phyloP scores from a whole-genome alignment of 2,113 vertebrate genomes.

The Sphaerodactylus townsendi region DNA sequence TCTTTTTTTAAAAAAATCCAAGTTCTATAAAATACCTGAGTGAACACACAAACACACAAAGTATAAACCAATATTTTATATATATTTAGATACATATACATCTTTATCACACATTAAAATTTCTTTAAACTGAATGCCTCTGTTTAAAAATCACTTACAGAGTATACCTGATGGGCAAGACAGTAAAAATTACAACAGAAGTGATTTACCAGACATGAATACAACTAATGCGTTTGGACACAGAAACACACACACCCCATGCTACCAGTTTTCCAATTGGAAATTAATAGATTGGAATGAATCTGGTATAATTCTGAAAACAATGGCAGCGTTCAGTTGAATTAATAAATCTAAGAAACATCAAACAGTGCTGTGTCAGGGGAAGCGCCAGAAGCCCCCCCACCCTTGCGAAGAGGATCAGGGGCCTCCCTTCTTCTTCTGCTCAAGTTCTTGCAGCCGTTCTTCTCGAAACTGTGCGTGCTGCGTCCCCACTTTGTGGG shows the following conservation, averaged over 20 bases:
- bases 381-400: not conserved
- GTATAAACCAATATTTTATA: not conserved
- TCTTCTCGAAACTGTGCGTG: slow-evolving; percentile 81
- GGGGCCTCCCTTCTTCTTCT: slow-evolving; percentile 71
- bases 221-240: not conserved
- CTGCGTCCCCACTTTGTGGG: slow-evolving; percentile 81
- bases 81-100: not conserved
- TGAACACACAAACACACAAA: not conserved
- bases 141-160: not conserved
- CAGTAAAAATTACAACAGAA: slow-evolving; percentile 8
- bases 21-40: not conserved
- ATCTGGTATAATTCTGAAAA: slow-evolving; percentile 9
- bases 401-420: slow-evolving; percentile 56
- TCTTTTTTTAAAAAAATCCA: not conserved
- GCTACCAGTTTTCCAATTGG: slow-evolving; percentile 8
- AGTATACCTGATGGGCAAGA: not conserved
- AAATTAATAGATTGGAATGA: slow-evolving; percentile 29
- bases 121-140: slow-evolving; percentile 1
- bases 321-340: not conserved
- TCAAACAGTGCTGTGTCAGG: not conserved
- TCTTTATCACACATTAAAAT: not conserved
- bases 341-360: not conserved
- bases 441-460: slow-evolving; percentile 80
- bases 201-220: slow-evolving; percentile 2
- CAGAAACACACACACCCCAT: not conserved